Evolutionary conservation across 35 echinoderm and acorn worm species (phyloP), one percentile per base, ranked within the genome.

Genomic region (Apostichopus californicus): DNA sequence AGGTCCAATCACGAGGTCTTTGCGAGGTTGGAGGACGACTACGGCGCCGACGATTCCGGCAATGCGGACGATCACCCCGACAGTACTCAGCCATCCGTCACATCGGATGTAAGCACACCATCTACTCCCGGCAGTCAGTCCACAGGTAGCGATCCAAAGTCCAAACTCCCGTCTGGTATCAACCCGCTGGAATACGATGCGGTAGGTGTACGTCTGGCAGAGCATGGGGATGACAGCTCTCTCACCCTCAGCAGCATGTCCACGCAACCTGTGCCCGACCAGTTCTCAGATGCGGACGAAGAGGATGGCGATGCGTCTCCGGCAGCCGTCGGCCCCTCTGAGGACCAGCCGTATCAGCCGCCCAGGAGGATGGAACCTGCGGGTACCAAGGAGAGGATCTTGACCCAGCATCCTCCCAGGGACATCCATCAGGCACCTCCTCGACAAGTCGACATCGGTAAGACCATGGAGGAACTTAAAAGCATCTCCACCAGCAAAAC

Each of bases 271-370:
- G 96, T 95, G 80, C 92, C 90, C 60, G 96, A 98, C 79, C 96
- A 98, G 89, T 98, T 98, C 70, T 98, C 96, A 68, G 96, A 98
- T 91, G 96, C 96, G 34, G 94, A 95, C 56, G 96, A 98, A 57
- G 94, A 98, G 77, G 92, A 91, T 17, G 92, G 68, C 63, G 86
- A 83, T 59, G 66, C 7, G 1, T 53, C 13, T 79, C 34, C 73
- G 1, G n/a, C 72, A 59, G 73, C 73, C 13, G 53, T 13, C 72
- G 86, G 28, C 61, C 68, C 86, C 26, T 54, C 20, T 4, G 68
- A 46, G 11, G 13, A 78, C 18, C 68, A 55, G 25, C 4, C 9
- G 11, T 79, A 58, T 28, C 58, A 84, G 59, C 53, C 68, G 9
- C 23, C 24, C 5, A 85, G 57, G 56, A 58, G 54, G 14, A 59